These are phyloP conservation scores for Psilanteris sp. DNA, from an alignment of 1,140 invertebrate species.

Conservation along the genomic window DNA sequence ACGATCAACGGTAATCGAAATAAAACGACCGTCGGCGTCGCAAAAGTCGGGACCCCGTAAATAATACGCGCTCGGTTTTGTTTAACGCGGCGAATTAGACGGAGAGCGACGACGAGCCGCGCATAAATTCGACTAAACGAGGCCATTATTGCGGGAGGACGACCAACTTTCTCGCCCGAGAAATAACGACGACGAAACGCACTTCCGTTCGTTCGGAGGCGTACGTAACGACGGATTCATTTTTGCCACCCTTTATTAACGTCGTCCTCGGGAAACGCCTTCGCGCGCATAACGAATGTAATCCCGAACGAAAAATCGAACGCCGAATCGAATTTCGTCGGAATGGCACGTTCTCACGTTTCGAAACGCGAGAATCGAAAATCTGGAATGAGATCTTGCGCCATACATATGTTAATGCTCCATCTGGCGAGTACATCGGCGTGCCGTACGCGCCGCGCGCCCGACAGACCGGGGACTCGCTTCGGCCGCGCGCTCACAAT, in stretches of 20 bases:
- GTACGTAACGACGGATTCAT: conserved; percentile 43
- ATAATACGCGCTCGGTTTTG: too few species aligned
- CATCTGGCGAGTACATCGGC: conserved; percentile 66
- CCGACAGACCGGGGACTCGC: conserved; percentile 61
- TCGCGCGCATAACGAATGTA: conserved; percentile 61
- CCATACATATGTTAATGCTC: conserved; percentile 72
- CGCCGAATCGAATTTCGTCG: conserved; percentile 66
- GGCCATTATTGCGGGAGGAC: conserved; percentile 20
- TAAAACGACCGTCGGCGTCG: too few species aligned
- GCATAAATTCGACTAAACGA: conserved; percentile 43
- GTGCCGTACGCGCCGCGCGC: conserved; percentile 25
- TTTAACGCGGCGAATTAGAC: conserved; percentile 5
- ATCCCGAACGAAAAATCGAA: conserved; percentile 65
- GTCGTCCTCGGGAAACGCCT: conserved; percentile 59
- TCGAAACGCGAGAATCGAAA: conserved; percentile 64
- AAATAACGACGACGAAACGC: conserved; percentile 45
- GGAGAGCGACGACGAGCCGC: not conserved
- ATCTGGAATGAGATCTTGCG: conserved; percentile 67
- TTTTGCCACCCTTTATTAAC: conserved; percentile 62
- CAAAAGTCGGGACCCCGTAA: too few species aligned
- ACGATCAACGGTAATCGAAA: too few species aligned
- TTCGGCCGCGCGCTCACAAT: conserved; percentile 64
- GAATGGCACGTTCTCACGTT: conserved; percentile 66
- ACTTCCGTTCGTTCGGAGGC: conserved; percentile 34
- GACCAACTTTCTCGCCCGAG: conserved; percentile 30